Evolutionary conservation across 2,113 vertebrate genomes (phyloP), one percentile per base, ranked within the genome.

Genomic region (Zosterops hypoxanthus): DNA sequence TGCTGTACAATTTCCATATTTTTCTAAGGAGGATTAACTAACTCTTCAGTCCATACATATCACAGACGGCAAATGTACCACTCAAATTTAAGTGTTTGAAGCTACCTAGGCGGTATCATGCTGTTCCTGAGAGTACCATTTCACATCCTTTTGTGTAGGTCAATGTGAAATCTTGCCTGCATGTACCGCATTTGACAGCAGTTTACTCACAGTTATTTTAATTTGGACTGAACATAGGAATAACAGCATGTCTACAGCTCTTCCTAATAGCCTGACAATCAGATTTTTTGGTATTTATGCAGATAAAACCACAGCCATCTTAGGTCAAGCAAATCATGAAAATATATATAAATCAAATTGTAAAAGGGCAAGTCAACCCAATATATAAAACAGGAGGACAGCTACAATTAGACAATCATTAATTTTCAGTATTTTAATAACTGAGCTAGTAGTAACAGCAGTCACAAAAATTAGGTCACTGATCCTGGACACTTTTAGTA

Each of bases 1-100:
- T 39, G 7, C 7, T 21, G 9, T 26, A 80, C 14, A 68, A 22
- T 15, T 56, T 64, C 25, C 0, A 0, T 21, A 23, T 36, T 82
- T 57, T 83, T 65, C 28, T 39, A n/a, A 46, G 15, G 6, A 49
- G 5, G 6, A 75, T 36, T 41, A 78, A 66, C 26, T 28, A 91
- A 71, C 5, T 16, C 15, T 64, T 61, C 52, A 53, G 7, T 69
- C 36, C 52, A 41, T 12, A 49, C 9, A 29, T 11, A 23, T 8
- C 8, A 42, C 5, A 34, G 29, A 52, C 2, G 10, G 36, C 26
- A 52, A 94, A 46, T 1, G 2, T 19, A 52, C 15, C 24, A 47
- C 5, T n/a, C 0, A 1, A 13, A 71, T 4, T 49, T 10, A 77
- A 36, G 8, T 39, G 34, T 42, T 63, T 2, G 2, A 69, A 92